These are phyloP conservation scores for Enteromius treurensis DNA, from an alignment of 2,797 vertebrate species.

Conservation along the genomic window DNA sequence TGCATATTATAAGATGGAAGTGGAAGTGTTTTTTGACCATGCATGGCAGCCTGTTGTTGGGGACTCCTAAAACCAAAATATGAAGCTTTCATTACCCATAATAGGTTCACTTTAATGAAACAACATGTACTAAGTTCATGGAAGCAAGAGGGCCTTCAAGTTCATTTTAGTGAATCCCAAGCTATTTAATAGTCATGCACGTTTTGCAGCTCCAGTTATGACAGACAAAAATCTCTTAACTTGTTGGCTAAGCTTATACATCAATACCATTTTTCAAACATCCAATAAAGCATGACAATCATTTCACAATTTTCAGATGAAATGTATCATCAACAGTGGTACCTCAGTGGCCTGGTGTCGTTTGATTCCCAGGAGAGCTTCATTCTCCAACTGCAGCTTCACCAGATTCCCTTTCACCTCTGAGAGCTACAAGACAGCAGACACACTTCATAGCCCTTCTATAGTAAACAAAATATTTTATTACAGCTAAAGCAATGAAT, in stretches of 20 bases:
- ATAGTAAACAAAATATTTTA: neutral
- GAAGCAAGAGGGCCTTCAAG: neutral
- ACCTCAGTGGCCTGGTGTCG: conserved; percentile 61
- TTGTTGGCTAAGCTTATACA: too few species aligned
- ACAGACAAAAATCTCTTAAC: neutral
- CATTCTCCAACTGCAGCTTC: conserved; percentile 64
- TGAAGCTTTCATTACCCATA: too few species aligned
- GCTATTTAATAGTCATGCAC: neutral
- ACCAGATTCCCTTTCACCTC: conserved; percentile 60
- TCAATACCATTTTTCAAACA: neutral
- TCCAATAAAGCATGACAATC: neutral
- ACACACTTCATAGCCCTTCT: conserved; percentile 7
- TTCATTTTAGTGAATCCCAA: neutral
- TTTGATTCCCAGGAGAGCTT: conserved; percentile 57
- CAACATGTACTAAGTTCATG: neutral
- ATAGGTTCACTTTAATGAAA: neutral
- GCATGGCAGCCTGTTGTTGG: too few species aligned
- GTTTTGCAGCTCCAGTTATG: neutral
- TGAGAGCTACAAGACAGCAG: conserved; percentile 58
- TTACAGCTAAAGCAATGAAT: neutral
- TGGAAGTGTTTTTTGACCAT: too few species aligned
- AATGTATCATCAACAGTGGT: neutral
- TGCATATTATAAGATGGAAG: too few species aligned
- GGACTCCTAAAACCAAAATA: too few species aligned
- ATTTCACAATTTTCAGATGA: neutral